Conservation (phyloP, 1,140 invertebrate genomes). For the Steinernema feltiae region DNA sequence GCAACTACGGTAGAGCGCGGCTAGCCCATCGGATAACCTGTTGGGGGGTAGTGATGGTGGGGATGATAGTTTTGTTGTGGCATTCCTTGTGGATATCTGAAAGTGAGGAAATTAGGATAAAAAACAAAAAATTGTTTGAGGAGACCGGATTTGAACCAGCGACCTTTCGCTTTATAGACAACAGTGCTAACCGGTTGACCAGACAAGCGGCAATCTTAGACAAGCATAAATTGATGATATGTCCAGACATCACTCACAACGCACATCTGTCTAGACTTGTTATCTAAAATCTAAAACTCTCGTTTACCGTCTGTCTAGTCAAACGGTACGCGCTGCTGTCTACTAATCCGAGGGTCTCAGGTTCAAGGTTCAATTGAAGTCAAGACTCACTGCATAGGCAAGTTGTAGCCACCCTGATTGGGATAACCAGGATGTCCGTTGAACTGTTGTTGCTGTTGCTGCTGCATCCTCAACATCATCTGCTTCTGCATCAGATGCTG, state of each 20-base stretch:
- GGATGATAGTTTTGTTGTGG: background rate
- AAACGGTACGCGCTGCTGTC: no score
- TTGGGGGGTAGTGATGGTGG: background rate
- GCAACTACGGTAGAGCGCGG: background rate
- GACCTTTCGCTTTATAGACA: background rate
- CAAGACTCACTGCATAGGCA: slow-evolving; percentile 1
- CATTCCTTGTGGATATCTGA: slow-evolving; percentile 9
- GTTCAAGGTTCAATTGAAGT: background rate
- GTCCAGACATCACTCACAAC: no score
- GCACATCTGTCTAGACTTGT: no score
- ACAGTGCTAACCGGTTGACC: no score
- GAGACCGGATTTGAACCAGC: no score
- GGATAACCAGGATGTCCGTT: background rate
- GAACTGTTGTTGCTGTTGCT: background rate
- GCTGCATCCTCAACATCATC: background rate
- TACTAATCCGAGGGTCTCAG: background rate
- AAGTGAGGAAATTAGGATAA: background rate
- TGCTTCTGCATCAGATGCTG: background rate
- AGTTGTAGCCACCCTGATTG: background rate
- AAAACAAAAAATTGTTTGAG: background rate
- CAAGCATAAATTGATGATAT: no score
- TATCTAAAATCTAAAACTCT: no score
- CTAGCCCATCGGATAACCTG: background rate
- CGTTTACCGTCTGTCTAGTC: no score
- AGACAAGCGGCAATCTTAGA: no score